Percentiles rank a stretch among this genome's conserved stretches.
Conservation (phyloP, 2,888 invertebrate genomes). For the Drosophila engyochracea region DNA sequence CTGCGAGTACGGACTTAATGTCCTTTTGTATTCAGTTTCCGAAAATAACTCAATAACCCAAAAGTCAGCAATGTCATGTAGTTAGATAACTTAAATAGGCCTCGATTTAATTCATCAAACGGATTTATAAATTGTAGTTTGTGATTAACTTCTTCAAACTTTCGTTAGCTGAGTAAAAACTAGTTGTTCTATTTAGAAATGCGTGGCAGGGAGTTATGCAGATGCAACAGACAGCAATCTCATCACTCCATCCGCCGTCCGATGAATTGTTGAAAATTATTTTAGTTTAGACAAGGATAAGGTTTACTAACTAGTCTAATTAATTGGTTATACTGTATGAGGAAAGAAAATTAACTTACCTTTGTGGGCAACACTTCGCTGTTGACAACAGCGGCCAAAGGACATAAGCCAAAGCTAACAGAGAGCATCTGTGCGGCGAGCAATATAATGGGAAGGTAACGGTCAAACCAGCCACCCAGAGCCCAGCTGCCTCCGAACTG, state of each 20-base stretch:
- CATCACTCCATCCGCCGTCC: not conserved
- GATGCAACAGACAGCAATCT: not conserved
- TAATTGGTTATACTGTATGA: not conserved
- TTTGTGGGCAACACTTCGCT: conserved; percentile 78
- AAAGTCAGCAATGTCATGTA: not conserved
- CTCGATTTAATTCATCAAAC: not conserved
- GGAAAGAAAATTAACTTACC: conserved; percentile 53
- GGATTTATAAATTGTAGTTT: not conserved
- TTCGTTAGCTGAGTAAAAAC: not conserved
- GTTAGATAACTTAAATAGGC: not conserved
- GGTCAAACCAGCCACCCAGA: conserved; percentile 34
- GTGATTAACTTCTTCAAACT: not conserved
- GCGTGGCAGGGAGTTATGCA: not conserved
- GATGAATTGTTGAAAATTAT: not conserved
- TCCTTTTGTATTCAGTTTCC: not conserved
- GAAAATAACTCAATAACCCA: not conserved
- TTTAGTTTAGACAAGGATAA: not conserved
- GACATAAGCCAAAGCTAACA: conserved; percentile 78
- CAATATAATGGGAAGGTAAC: conserved; percentile 66
- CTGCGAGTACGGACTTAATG: too few species aligned
- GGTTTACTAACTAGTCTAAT: not conserved
- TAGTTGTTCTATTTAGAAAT: not conserved
- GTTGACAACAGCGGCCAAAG: conserved; percentile 77
- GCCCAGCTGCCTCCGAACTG: conserved; percentile 47
- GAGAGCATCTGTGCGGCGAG: conserved; percentile 69